phyloP scores from a whole-genome alignment of 2,888 invertebrate species.

The Eupithecia subumbrata region DNA sequence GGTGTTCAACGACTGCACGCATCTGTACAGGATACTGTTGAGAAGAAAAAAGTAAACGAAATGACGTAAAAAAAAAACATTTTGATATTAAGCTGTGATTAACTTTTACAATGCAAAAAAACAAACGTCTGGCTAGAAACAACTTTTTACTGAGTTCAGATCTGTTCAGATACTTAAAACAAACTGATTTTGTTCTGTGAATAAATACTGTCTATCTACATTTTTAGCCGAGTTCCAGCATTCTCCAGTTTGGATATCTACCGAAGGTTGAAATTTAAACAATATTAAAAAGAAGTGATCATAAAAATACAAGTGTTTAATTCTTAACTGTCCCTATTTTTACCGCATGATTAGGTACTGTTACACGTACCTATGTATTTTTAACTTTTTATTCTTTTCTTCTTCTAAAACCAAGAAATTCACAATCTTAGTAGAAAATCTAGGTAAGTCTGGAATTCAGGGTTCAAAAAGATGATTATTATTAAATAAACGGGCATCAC shows the following conservation, averaged over 20 bases:
- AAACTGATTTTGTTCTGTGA: neutral
- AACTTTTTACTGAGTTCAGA: neutral
- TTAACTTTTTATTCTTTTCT: no score
- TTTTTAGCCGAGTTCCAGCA: neutral
- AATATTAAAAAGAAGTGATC: neutral
- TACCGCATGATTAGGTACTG: no score
- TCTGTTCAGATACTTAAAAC: neutral
- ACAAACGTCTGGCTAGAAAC: no score
- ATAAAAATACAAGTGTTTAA: neutral
- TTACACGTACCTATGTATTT: no score
- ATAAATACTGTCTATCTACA: neutral
- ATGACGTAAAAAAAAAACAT: neutral
- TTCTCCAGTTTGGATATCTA: neutral
- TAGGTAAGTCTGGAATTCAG: no score
- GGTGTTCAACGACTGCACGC: slow-evolving; percentile 78
- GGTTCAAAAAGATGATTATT: no score
- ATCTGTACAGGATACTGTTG: slow-evolving; percentile 69
- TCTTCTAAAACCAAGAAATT: no score
- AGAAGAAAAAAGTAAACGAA: slow-evolving; percentile 29
- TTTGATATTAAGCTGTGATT: neutral
- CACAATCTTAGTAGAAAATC: no score
- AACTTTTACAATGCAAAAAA: neutral
- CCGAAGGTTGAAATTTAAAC: neutral
- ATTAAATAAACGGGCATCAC: no score
- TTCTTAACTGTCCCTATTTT: neutral